Base-by-base conservation (phyloP, 2,888 invertebrate species). In the Deilephila porcellus region DNA sequence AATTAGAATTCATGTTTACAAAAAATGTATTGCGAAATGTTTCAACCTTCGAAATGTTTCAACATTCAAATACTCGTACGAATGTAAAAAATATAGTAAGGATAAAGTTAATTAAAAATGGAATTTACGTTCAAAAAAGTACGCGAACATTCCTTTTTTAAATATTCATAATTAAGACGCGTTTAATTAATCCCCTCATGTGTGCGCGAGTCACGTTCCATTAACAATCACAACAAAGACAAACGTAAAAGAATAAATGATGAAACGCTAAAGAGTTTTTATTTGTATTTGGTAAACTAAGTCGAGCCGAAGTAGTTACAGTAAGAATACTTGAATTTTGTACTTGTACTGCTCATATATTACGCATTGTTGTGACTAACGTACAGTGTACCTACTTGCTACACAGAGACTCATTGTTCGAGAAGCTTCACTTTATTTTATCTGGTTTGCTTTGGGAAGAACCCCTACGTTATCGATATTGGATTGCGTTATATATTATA, bases 321-420 rank as follows among this genome's bases (percentile, higher is more conserved):
- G 67, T 70, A 71, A 74, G 72, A 72, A 70, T 29, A 56, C 60
- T 67, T 64, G 25, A 37, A 60, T 67, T 72, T 74, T 37, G 70
- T 70, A 71, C 64, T 71, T 71, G 71, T 74, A 70, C 34, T 62
- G 71, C 74, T 77, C 75, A 76, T 76, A 76, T 71, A 76, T 76
- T 76, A 78, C 74, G 70, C 75, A 76, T 78, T 72, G 70, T 71
- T 74, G 74, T 74, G 75, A 78, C 74, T 76, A 75, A 78, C 64
- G 62, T n/a, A 32, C 62, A 45, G 45, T 71, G 45, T 19, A 19
- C n/a, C n/a, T n/a, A n/a, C 1, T 25, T 32, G 71, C 8, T 73
- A 75, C 74, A 75, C 63, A 75, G 64, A 25, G 73, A n/a, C 63
- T n/a, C 25, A 37, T 20, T 32, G 67, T 37, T 67, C 53, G 1